These are phyloP conservation scores for Sebastes taczanowskii DNA, from an alignment of 2,797 vertebrate species.

Conservation along the genomic window DNA sequence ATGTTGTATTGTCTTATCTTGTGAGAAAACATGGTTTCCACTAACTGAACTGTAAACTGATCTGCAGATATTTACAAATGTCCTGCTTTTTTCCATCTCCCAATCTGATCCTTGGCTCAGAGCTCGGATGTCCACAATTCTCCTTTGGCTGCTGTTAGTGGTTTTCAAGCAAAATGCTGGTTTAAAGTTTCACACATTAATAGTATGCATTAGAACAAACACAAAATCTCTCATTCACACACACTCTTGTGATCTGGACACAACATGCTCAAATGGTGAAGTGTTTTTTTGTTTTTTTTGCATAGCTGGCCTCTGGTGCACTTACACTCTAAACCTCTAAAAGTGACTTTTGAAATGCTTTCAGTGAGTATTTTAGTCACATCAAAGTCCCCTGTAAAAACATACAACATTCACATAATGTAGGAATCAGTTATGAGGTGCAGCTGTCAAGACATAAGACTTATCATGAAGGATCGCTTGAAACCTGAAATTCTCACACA, in stretches of 20 bases:
- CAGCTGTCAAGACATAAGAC: slow-evolving; percentile 12
- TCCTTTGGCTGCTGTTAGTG: slow-evolving; percentile 86
- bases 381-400: slow-evolving; percentile 5
- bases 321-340: slow-evolving; percentile 36
- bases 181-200: slow-evolving; percentile 84
- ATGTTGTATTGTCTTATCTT: not conserved
- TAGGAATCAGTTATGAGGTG: slow-evolving; percentile 14
- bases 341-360: slow-evolving; percentile 49
- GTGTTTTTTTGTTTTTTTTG: slow-evolving; percentile 61
- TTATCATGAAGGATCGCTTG: not conserved
- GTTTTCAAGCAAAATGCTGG: slow-evolving; percentile 86
- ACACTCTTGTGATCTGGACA: slow-evolving; percentile 89
- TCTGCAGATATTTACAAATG: slow-evolving; percentile 10
- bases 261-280: slow-evolving; percentile 98
- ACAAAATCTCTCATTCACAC: slow-evolving; percentile 75
- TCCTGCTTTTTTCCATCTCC: slow-evolving; percentile 36
- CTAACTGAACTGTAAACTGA: not conserved
- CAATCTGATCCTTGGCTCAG: slow-evolving; percentile 77
- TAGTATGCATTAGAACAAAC: slow-evolving; percentile 83
- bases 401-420: slow-evolving; percentile 18
- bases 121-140: slow-evolving; percentile 67
- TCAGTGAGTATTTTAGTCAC: not conserved
- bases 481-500: slow-evolving; percentile 23
- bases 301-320: slow-evolving; percentile 80
- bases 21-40: not conserved